Evolutionary conservation across 2,888 invertebrate species (phyloP), one percentile per base, ranked within the genome.

Genomic region (Ctenicera cuprea): DNA sequence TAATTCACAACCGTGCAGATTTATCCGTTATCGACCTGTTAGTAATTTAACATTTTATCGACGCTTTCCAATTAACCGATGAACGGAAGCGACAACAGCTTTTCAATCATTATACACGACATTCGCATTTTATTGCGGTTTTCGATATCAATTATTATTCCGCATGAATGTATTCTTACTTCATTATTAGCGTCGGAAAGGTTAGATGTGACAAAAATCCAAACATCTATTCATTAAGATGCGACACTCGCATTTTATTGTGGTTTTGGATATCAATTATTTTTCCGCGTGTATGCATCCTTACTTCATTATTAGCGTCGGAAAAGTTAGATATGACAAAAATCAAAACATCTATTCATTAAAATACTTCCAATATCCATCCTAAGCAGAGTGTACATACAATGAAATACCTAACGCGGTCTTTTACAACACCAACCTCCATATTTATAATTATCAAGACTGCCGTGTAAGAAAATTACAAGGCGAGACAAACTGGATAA

Each of bases 381-480:
- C 1, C 33, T 33, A 33, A 33, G 9, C 33, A 9, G 33, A 9
- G 8, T 9, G 9, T 9, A 33, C 9, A 9, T 1, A 33, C 5
- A 33, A 33, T 18, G 3, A 45, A 14, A 16, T 18, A 16, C 45
- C 1, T 45, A 45, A 14, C 14, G 9, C 8, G 14, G 7, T 18
- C 1, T n/a, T n/a, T 14, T 18, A 45, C 45, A 45, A 16, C 45
- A 18, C 45, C 45, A 18, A 18, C 45, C 16, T 45, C 18, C 18
- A 45, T 45, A 45, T 45, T 45, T 18, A 45, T 45, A 45, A 45
- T 45, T 45, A 45, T 45, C 18, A 45, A 45, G 45, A 45, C 45
- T 14, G 16, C 45, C 45, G 16, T 45, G 45, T 45, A 45, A 45
- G 45, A 45, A 45, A 45, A 45, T 16, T 45, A 45, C 45, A 45